Percentiles rank a stretch among this genome's conserved stretches.
phyloP scores from a whole-genome alignment of 2,113 vertebrate genomes.

The Triplophysa dalaica region DNA sequence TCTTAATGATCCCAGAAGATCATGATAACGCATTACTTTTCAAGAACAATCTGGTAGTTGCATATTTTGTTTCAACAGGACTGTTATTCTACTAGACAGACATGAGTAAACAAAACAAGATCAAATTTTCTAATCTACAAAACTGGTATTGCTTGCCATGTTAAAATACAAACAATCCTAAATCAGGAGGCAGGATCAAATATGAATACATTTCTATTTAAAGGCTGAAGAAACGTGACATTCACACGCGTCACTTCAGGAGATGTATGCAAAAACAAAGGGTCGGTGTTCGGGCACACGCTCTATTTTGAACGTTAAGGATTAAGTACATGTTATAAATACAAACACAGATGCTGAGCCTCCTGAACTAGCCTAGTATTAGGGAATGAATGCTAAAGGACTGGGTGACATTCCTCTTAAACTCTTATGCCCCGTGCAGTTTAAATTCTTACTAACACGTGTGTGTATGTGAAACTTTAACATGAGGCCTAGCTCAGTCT shows the following conservation, averaged over 20 bases:
- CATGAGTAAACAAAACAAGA: too few relatives aligned
- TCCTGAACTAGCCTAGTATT: conserved; percentile 5
- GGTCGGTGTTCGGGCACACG: neutral
- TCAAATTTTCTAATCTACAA: too few relatives aligned
- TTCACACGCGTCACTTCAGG: neutral
- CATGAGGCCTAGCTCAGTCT: neutral
- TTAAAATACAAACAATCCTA: too few relatives aligned
- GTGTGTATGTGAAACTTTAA: neutral
- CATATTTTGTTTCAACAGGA: too few relatives aligned
- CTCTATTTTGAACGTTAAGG: conserved; percentile 23
- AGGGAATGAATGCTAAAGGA: neutral
- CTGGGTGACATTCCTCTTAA: neutral
- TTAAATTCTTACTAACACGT: neutral
- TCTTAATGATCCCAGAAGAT: too few relatives aligned
- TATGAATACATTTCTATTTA: neutral
- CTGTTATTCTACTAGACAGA: too few relatives aligned
- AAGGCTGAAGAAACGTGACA: neutral
- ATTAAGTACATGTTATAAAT: conserved; percentile 36
- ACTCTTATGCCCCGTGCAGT: neutral
- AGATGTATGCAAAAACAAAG: neutral
- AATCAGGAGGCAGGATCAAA: too few relatives aligned
- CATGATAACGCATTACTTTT: too few relatives aligned
- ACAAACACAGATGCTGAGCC: conserved; percentile 41
- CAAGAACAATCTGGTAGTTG: too few relatives aligned
- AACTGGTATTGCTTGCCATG: too few relatives aligned